phyloP scores from a whole-genome alignment of 1,140 invertebrate genomes.

The Chlorops oryzae region DNA sequence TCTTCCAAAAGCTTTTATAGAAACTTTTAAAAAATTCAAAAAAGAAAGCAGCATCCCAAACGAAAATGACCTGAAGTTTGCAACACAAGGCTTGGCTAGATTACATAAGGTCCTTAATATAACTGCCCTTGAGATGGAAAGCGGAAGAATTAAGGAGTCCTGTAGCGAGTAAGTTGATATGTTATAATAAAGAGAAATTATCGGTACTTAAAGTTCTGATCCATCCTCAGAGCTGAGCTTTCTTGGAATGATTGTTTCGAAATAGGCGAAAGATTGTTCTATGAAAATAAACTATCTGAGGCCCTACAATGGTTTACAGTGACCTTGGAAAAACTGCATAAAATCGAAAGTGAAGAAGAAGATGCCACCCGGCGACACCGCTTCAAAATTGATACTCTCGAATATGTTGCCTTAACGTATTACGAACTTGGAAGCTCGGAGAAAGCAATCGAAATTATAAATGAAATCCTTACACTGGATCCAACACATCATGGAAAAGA shows the following conservation, averaged over 20 bases:
- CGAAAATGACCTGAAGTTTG: constrained; percentile 25
- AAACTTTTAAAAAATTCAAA: constrained; percentile 4
- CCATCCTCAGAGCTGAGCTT: constrained; percentile 14
- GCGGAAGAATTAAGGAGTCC: constrained; percentile 18
- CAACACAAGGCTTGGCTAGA: constrained; percentile 22
- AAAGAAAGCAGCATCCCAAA: constrained; percentile 18
- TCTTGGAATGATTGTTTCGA: constrained; percentile 31
- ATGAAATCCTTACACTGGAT: constrained; percentile 11
- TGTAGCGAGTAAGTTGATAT: constrained; percentile 6
- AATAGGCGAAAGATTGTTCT: constrained; percentile 27
- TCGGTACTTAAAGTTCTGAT: no score
- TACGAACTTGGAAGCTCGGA: constrained; percentile 23
- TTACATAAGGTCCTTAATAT: constrained; percentile 34
- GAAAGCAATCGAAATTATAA: constrained; percentile 10
- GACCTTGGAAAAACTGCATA: constrained; percentile 11
- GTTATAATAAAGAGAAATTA: no score
- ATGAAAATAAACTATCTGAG: constrained; percentile 14
- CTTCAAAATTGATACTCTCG: constrained; percentile 9
- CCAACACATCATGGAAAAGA: constrained; percentile 12
- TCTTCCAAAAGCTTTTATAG: constrained; percentile 1
- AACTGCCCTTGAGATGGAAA: constrained; percentile 17
- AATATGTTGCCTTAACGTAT: constrained; percentile 28
- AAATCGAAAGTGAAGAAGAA: not conserved
- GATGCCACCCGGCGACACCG: not conserved
- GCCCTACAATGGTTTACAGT: constrained; percentile 24